These are phyloP conservation scores for Andrena trimmerana DNA, from an alignment of 2,888 invertebrate genomes.

Conservation along the genomic window DNA sequence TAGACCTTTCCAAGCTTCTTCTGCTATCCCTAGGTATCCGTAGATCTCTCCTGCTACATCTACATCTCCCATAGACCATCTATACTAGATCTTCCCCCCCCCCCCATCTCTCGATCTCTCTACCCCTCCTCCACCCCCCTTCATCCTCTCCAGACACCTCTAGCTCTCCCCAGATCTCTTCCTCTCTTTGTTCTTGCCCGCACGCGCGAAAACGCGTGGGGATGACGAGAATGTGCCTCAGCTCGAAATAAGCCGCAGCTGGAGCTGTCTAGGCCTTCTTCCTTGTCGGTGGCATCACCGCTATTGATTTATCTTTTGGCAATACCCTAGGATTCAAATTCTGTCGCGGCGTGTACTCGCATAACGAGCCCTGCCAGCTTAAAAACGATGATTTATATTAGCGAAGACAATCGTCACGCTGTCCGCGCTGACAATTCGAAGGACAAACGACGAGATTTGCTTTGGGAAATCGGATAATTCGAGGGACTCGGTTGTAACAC, in stretches of 20 bases:
- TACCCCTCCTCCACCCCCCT: too few species aligned
- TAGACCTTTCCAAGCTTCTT: not conserved
- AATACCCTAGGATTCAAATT: constrained; percentile 41
- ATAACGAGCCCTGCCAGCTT: constrained; percentile 18
- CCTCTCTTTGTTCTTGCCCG: constrained; percentile 1
- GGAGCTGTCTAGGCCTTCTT: constrained; percentile 66
- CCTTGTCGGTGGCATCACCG: constrained; percentile 43
- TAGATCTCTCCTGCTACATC: not conserved
- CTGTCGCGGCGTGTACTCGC: not conserved
- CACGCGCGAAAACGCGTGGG: constrained; percentile 14
- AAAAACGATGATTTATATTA: constrained; percentile 38
- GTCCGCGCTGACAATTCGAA: constrained; percentile 20
- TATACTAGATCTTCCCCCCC: constrained; percentile 11
- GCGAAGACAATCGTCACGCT: constrained; percentile 29
- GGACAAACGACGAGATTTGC: not conserved
- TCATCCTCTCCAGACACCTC: too few species aligned
- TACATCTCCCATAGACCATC: too few species aligned
- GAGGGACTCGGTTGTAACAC: too few species aligned
- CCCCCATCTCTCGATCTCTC: not conserved
- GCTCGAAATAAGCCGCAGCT: constrained; percentile 73
- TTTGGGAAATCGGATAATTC: not conserved
- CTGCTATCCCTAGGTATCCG: not conserved
- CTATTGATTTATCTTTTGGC: constrained; percentile 69
- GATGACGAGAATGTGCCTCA: constrained; percentile 25
- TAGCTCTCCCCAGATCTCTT: constrained; percentile 11